Conservation (phyloP, 1,140 invertebrate species). For the Batillaria attramentaria region DNA sequence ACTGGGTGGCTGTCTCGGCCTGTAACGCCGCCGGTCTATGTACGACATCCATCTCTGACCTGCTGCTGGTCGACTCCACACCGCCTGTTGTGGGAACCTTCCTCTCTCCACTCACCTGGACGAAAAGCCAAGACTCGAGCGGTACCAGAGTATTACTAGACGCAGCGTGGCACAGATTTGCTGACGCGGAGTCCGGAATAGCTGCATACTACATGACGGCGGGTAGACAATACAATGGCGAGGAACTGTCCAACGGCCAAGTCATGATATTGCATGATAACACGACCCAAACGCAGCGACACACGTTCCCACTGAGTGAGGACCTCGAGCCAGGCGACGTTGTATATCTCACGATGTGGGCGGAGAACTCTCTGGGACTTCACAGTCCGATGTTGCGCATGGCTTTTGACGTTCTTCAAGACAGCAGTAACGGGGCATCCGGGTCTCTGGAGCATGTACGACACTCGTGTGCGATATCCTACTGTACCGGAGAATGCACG, state of each 20-base stretch:
- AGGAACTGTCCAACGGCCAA: slow-evolving; percentile 39
- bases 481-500: slow-evolving; percentile 50
- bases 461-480: slow-evolving; percentile 45
- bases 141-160: not conserved
- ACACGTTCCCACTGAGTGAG: not conserved
- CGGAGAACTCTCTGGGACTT: slow-evolving; percentile 42
- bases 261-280: slow-evolving; percentile 16
- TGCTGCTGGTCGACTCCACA: slow-evolving; percentile 41
- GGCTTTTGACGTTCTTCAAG: slow-evolving; percentile 28
- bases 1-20: slow-evolving; percentile 23
- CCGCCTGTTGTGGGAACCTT: slow-evolving; percentile 52
- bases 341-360: slow-evolving; percentile 35
- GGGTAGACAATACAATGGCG: slow-evolving; percentile 37
- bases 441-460: slow-evolving; percentile 33
- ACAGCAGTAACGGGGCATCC: not conserved
- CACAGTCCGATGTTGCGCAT: slow-evolving; percentile 27
- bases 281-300: slow-evolving; percentile 23
- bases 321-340: slow-evolving; percentile 27
- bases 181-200: slow-evolving; percentile 47
- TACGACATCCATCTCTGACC: slow-evolving; percentile 11
- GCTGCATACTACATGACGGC: slow-evolving; percentile 38
- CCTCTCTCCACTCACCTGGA: slow-evolving; percentile 40
- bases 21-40: slow-evolving; percentile 43
- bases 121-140: not conserved
- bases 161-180: slow-evolving; percentile 44